phyloP scores from a whole-genome alignment of 2,113 vertebrate species.

The Labeo rohita region DNA sequence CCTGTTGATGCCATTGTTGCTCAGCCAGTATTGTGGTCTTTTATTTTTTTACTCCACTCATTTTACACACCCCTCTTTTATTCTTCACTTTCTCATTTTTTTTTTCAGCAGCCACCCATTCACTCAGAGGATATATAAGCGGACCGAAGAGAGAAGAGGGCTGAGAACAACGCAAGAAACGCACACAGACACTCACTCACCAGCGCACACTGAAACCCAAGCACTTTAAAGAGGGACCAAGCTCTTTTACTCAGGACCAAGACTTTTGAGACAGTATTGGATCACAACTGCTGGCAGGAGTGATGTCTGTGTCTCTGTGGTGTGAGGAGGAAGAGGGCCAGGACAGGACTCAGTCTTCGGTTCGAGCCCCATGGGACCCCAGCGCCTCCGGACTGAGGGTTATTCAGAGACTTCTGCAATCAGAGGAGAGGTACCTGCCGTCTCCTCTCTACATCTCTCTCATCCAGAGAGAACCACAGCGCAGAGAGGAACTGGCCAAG shows the following conservation, averaged over 20 bases:
- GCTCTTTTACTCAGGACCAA: not conserved
- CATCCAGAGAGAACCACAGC: slow-evolving; percentile 75
- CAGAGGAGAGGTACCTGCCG: slow-evolving; percentile 77
- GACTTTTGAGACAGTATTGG: slow-evolving; percentile 33
- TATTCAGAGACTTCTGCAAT: slow-evolving; percentile 73
- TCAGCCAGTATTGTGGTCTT: slow-evolving; percentile 64
- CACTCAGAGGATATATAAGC: slow-evolving; percentile 68
- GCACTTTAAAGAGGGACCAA: slow-evolving; percentile 19
- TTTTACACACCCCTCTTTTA: slow-evolving; percentile 53
- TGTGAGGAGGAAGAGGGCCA: slow-evolving; percentile 72
- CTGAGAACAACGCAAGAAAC: slow-evolving; percentile 42
- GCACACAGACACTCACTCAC: not conserved
- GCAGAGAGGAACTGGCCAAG: slow-evolving; percentile 75
- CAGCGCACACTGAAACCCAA: not conserved
- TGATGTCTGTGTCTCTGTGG: slow-evolving; percentile 75
- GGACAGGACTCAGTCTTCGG: slow-evolving; percentile 38
- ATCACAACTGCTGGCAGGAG: slow-evolving; percentile 45
- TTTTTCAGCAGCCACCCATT: slow-evolving; percentile 26
- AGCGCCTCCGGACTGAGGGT: slow-evolving; percentile 74
- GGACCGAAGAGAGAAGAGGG: not conserved
- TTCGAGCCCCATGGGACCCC: slow-evolving; percentile 77
- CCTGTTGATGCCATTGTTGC: slow-evolving; percentile 78
- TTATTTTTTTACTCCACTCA: slow-evolving; percentile 66
- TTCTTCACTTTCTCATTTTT: slow-evolving; percentile 39
- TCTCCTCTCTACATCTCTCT: slow-evolving; percentile 73